Conservation (phyloP, 1,140 invertebrate species). For the Eurosta solidaginis region DNA sequence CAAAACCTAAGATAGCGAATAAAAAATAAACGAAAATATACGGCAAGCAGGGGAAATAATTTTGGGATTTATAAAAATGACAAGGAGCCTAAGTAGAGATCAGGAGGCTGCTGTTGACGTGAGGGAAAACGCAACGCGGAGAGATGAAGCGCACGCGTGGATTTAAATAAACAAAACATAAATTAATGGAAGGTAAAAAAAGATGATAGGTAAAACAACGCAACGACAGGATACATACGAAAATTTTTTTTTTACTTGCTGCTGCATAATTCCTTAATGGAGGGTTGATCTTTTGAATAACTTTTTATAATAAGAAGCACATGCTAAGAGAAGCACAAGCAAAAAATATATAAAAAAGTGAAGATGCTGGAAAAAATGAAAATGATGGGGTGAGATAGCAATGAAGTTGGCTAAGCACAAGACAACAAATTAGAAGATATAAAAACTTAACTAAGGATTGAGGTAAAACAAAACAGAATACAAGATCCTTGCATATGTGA, state of each 20-base stretch:
- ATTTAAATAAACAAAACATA: slow-evolving; percentile 23
- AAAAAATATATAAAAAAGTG: background rate
- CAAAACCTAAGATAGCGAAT: background rate
- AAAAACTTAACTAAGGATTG: background rate
- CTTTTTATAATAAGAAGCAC: background rate
- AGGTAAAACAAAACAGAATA: background rate
- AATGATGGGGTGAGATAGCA: background rate
- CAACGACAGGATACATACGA: background rate
- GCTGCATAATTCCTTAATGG: background rate
- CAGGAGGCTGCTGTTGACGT: background rate
- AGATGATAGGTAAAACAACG: slow-evolving; percentile 13
- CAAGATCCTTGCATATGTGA: background rate
- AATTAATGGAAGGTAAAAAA: background rate
- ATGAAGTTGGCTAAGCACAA: background rate
- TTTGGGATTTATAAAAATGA: background rate
- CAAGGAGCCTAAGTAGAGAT: background rate
- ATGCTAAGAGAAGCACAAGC: background rate
- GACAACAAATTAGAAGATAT: background rate
- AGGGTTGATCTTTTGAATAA: slow-evolving; percentile 19
- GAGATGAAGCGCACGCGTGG: background rate
- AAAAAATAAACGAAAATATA: background rate
- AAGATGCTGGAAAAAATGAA: background rate
- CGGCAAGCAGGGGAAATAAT: background rate
- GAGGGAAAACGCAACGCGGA: background rate
- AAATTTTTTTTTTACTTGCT: background rate